Evolutionary conservation across 2,797 vertebrate species (phyloP).

Genomic region (Potorous gilbertii): DNA sequence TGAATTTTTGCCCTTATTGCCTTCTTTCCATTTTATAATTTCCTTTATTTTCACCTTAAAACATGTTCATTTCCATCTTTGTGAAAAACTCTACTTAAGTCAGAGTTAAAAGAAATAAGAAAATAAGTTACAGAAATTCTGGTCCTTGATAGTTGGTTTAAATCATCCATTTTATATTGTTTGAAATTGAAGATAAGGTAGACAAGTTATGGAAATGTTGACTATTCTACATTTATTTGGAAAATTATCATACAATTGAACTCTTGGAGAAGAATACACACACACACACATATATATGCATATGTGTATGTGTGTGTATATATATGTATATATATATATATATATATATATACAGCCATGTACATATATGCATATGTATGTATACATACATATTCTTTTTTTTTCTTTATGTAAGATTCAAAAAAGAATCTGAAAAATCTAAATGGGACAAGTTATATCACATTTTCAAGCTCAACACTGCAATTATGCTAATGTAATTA

Average conservation of each 20-base stretch:
- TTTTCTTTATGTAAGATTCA: slow-evolving; percentile 52
- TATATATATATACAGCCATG: no score
- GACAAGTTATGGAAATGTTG: slow-evolving; percentile 39
- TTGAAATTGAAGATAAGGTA: slow-evolving; percentile 4
- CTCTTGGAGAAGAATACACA: slow-evolving; percentile 24
- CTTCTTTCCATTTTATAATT: slow-evolving; percentile 46
- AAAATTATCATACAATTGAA: slow-evolving; percentile 33
- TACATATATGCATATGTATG: no score
- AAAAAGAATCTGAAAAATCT: slow-evolving; percentile 54
- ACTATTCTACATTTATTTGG: slow-evolving; percentile 53
- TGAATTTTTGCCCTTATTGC: slow-evolving; percentile 26
- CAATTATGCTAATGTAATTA: slow-evolving; percentile 80
- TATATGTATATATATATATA: no score
- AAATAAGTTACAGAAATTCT: slow-evolving; percentile 34
- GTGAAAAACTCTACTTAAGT: slow-evolving; percentile 29
- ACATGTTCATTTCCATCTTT: slow-evolving; percentile 29
- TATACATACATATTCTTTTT: neutral
- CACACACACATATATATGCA: no score
- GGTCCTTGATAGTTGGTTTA: slow-evolving; percentile 19
- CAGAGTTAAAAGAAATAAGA: neutral
- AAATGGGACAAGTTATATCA: slow-evolving; percentile 52
- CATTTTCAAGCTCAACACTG: slow-evolving; percentile 36
- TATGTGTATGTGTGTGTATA: no score
- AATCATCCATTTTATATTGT: neutral
- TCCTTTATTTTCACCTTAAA: slow-evolving; percentile 42